phyloP scores from a whole-genome alignment of 2,113 vertebrate species.

The Cnemophilus loriae region DNA sequence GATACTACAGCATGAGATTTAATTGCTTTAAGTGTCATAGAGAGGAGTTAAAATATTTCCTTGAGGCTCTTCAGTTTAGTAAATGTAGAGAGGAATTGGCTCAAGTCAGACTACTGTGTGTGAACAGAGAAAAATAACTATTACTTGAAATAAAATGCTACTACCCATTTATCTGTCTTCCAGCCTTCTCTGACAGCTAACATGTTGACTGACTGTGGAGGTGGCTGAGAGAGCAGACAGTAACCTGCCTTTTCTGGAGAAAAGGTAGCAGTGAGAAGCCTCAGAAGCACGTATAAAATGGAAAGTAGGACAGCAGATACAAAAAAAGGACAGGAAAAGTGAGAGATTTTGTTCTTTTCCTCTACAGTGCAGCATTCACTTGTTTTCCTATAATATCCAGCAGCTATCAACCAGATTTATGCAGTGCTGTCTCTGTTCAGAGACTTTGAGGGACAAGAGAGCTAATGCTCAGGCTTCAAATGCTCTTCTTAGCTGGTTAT shows the following conservation, averaged over 20 bases:
- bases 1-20: not conserved
- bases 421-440: not conserved
- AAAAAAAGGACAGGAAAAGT: not conserved
- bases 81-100: not conserved
- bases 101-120: not conserved
- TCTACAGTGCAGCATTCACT: not conserved
- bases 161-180: not conserved
- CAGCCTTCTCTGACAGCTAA: not conserved
- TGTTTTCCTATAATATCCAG: not conserved
- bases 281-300: not conserved
- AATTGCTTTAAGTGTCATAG: not conserved
- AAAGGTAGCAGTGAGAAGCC: not conserved
- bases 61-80: not conserved
- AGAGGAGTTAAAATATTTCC: not conserved
- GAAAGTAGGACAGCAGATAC: not conserved
- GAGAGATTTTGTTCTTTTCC: not conserved
- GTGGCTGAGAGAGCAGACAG: not conserved
- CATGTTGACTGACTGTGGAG: not conserved
- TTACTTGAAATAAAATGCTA: not conserved
- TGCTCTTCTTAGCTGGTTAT: not conserved
- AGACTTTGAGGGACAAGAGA: not conserved
- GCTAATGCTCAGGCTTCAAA: not conserved
- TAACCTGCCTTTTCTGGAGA: not conserved
- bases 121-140: not conserved
- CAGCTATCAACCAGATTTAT: not conserved